These are phyloP conservation scores for Leptatherina wallacei DNA, from an alignment of 2,797 vertebrate species.

Conservation along the genomic window DNA sequence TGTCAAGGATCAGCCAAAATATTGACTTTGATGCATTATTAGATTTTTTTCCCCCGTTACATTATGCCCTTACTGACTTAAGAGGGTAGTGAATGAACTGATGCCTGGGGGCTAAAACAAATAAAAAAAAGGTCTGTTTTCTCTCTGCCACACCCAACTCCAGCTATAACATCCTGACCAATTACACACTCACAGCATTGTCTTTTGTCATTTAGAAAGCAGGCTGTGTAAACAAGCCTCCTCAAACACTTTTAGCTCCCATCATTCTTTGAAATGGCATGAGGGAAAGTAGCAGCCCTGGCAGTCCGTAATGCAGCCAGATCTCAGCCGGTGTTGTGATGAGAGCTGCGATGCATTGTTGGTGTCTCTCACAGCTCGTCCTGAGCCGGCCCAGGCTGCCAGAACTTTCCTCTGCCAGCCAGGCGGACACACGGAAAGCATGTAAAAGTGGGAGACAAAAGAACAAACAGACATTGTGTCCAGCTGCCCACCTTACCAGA, in stretches of 20 bases:
- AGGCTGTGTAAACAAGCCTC: neutral
- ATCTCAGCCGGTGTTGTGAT: neutral
- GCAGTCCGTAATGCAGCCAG: slow-evolving; percentile 9
- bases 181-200: slow-evolving; percentile 29
- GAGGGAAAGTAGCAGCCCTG: neutral
- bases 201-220: slow-evolving; percentile 24
- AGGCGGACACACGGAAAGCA: slow-evolving; percentile 43
- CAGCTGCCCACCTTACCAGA: slow-evolving; percentile 65
- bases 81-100: too few relatives aligned
- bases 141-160: slow-evolving; percentile 9
- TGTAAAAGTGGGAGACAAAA: slow-evolving; percentile 58
- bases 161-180: slow-evolving; percentile 5
- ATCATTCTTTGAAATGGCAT: slow-evolving; percentile 10
- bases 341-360: slow-evolving; percentile 20
- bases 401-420: slow-evolving; percentile 34
- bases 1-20: too few relatives aligned
- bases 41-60: too few relatives aligned
- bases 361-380: slow-evolving; percentile 42
- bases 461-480: slow-evolving; percentile 69
- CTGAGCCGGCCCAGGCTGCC: slow-evolving; percentile 42
- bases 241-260: slow-evolving; percentile 11
- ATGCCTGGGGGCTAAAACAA: neutral
- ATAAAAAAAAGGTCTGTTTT: slow-evolving; percentile 2
- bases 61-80: too few relatives aligned
- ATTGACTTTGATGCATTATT: too few relatives aligned